These are phyloP conservation scores for Boleophthalmus pectinirostris DNA, from an alignment of 2,113 vertebrate genomes.

Conservation along the genomic window DNA sequence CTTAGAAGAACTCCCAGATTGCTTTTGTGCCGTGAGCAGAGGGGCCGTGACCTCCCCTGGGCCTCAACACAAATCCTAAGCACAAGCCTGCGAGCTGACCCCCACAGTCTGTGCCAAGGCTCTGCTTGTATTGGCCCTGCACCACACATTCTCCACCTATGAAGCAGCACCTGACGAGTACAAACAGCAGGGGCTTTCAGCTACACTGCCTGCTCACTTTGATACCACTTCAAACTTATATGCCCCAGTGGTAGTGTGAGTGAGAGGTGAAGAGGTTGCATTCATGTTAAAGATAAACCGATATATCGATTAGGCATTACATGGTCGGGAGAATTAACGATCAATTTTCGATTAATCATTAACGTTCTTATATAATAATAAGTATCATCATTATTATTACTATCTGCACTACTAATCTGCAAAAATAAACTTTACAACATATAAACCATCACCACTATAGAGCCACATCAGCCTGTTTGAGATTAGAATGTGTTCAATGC, in stretches of 20 bases:
- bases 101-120: background rate
- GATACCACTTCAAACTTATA: background rate
- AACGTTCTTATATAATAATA: too few species aligned
- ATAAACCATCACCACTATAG: too few species aligned
- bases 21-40: slow-evolving; percentile 1
- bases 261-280: too few species aligned
- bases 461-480: too few species aligned
- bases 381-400: too few species aligned
- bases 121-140: slow-evolving; percentile 1
- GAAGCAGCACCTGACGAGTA: background rate
- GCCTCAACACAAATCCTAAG: background rate
- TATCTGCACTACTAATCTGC: too few species aligned
- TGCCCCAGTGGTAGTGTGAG: background rate
- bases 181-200: background rate
- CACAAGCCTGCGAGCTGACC: slow-evolving; percentile 1
- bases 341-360: too few species aligned
- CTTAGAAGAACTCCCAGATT: slow-evolving; percentile 10
- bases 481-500: too few species aligned
- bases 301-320: too few species aligned
- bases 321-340: too few species aligned
- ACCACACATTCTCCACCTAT: background rate
- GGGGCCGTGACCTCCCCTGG: background rate
- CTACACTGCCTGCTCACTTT: background rate
- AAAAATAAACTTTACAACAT: too few species aligned
- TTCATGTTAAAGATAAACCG: too few species aligned